phyloP scores from a whole-genome alignment of 2,113 vertebrate species.

The Pterocles burchelli region DNA sequence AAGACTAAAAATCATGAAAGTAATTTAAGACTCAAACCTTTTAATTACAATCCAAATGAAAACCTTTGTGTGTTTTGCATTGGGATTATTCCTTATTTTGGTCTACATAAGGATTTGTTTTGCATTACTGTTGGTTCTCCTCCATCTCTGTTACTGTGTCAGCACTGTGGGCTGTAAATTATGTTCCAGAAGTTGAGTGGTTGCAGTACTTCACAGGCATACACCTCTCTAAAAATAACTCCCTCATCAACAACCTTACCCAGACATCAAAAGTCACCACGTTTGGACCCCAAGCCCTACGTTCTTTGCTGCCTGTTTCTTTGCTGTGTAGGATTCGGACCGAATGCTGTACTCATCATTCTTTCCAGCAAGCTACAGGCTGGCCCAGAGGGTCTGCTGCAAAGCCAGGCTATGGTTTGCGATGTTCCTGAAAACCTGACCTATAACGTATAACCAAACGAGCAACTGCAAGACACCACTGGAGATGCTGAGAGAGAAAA shows the following conservation, averaged over 20 bases:
- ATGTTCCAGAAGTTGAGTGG: not conserved
- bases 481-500: not conserved
- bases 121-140: not conserved
- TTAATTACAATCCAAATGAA: not conserved
- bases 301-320: not conserved
- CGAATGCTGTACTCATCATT: not conserved
- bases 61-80: not conserved
- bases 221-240: not conserved
- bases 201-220: not conserved
- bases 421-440: not conserved
- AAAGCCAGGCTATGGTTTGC: not conserved
- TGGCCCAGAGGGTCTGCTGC: not conserved
- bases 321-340: accelerated
- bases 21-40: not conserved
- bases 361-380: not conserved
- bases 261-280: not conserved
- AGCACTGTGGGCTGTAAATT: not conserved
- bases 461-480: not conserved
- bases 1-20: not conserved
- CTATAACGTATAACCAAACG: not conserved
- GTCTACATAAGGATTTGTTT: not conserved
- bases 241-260: not conserved
- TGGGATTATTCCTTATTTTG: not conserved
- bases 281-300: not conserved
- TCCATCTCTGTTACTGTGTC: not conserved